Evolutionary conservation across 1,140 invertebrate species (phyloP), one percentile per base, ranked within the genome.

Genomic region (Lordiphosa mommai): DNA sequence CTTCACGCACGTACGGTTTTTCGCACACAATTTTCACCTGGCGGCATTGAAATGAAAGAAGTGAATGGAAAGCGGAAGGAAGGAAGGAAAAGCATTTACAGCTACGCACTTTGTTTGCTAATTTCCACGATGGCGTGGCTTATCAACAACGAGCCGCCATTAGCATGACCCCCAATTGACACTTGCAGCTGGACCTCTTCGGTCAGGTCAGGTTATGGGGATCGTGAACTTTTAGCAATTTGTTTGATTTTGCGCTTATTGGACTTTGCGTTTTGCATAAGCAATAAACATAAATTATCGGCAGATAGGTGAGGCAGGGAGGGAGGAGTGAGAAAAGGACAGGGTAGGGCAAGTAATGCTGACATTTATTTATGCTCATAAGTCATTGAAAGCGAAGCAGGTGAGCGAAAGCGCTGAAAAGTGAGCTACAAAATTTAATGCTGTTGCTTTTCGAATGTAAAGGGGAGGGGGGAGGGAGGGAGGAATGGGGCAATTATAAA

Each of bases 21-120:
- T 82, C 76, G 77, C 76, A 82, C 77, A 84, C 76, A 84, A 82
- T 82, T 82, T 82, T 82, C 76, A 82, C 76, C 72, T 82, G 61
- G 68, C 65, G 58, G 59, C 56, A 43, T 50, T 50, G 33, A 27
- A 34, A 37, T 17, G 8, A 9, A 47, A 40, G 40, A 61, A 23
- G 12, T 23, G 20, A 33, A 43, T 36, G 44, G 47, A 58, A 47
- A 43, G 34, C 23, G 30, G 17, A 58, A 63, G 23, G 41, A 58
- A 68, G 37, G 59, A 12, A 56, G 55, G 51, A 65, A 68, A 74
- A 61, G 61, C 76, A 74, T 82, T 76, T 84, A 82, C 65, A 80
- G 57, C 61, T 84, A 82, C 76, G 76, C 77, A 72, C 37, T 76
- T 76, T 82, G 76, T 82, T 82, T 84, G 72, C 72, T 82, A 84